Evolutionary conservation across 2,113 vertebrate species (phyloP).

Genomic region (Atlantisia rogersi): DNA sequence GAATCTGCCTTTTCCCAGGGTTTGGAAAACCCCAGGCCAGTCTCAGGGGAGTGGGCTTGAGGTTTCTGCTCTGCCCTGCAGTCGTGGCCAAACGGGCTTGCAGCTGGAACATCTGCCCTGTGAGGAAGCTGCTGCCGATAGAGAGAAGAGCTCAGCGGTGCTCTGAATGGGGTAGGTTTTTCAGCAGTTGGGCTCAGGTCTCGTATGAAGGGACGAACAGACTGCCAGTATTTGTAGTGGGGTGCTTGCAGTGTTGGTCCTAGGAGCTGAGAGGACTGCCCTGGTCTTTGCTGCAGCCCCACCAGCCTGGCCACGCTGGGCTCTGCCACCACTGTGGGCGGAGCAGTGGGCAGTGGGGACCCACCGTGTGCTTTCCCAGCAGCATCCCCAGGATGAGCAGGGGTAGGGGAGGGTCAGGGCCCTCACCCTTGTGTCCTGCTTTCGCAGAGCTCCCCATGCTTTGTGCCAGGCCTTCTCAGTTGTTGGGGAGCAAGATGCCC

Average conservation of each 20-base stretch:
- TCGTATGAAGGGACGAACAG: neutral
- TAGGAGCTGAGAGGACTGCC: neutral
- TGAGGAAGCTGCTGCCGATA: neutral
- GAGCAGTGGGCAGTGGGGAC: rapidly evolving
- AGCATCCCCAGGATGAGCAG: rapidly evolving
- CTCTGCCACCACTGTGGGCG: rapidly evolving
- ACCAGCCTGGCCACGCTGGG: rapidly evolving
- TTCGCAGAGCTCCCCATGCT: neutral
- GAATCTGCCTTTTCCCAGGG: neutral
- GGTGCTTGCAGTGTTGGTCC: neutral
- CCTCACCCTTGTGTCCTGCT: neutral
- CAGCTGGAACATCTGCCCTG: neutral
- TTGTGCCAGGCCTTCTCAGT: neutral
- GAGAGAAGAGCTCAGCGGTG: neutral
- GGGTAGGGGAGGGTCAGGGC: neutral
- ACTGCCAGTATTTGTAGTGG: neutral
- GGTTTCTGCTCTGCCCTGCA: neutral
- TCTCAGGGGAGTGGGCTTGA: neutral
- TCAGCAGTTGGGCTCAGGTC: neutral
- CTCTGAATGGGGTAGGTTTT: neutral
- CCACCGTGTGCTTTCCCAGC: rapidly evolving
- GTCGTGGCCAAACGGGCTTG: neutral
- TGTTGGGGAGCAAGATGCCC: neutral
- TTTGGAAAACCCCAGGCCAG: neutral
- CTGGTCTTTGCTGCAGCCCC: neutral